Evolutionary conservation across 1,140 invertebrate genomes (phyloP), one percentile per base, ranked within the genome.

Genomic region (Dendrolimus punctatus): DNA sequence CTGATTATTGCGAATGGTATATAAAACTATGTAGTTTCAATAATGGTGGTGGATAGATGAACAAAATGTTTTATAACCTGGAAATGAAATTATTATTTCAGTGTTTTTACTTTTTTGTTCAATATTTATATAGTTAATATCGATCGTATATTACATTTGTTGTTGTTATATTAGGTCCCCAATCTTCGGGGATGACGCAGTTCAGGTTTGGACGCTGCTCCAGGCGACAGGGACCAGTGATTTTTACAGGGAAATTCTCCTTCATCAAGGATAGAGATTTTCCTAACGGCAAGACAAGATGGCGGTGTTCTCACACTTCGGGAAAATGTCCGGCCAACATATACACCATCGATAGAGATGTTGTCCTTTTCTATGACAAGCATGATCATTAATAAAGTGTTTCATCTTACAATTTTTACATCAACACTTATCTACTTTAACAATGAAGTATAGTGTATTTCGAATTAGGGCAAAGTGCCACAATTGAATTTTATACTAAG

Each of bases 341-440:
- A 5, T 73, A 76, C 49, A 75, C 73, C 6, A 66, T 75, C 4
- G 66, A 75, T 8, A 60, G 63, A 5, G 65, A 73, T 53, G 76
- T 79, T 4, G 73, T 79, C 0, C 46, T 75, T 5, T 67, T 76
- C 40, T 68, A 71, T 46, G 73, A 79, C 54, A 73, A 68, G 49
- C 73, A 79, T 57, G 53, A 66, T 40, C 72, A 75, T 40, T 50
- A 49, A 40, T 64, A 40, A 56, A 37, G 7, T 37, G 23, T 23
- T 23, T 23, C 23, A 3, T 23, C 23, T 23, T 23, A 23, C 23
- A 1, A 23, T 23, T 23, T 23, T 23, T 23, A 23, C 23, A 23
- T 23, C 23, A 23, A 1, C 3, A 23, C 23, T 23, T 23, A 23
- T 23, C 23, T 23, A 23, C 23, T 23, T 23, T 23, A 23, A 23